Evolutionary conservation across 92 coral and sea anemone species (phyloP).

Genomic region (Palythoa heliodiscus): DNA sequence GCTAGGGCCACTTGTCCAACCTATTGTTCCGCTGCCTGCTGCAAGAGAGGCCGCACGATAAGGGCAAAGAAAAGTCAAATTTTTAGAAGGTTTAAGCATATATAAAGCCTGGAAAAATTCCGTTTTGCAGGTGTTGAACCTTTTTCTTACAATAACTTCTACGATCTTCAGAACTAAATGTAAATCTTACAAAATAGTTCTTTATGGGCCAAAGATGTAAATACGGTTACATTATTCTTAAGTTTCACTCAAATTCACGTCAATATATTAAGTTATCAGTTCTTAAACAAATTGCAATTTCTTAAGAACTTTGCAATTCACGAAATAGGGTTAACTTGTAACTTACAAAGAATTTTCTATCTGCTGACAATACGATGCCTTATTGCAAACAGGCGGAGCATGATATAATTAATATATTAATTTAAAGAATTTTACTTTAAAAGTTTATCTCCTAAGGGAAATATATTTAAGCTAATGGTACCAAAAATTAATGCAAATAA

Average conservation of each 20-base stretch:
- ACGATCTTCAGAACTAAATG: background rate
- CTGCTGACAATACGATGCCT: background rate
- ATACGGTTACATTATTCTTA: background rate
- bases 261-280: background rate
- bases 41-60: constrained; percentile 48
- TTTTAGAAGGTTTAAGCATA: constrained; percentile 20
- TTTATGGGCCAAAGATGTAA: constrained; percentile 22
- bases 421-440: background rate
- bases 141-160: background rate
- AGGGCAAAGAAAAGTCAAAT: constrained; percentile 44
- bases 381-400: background rate
- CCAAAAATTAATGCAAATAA: background rate
- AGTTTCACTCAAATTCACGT: background rate
- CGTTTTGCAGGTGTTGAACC: constrained; percentile 6
- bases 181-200: background rate
- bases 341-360: too few relatives aligned
- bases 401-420: background rate
- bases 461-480: background rate
- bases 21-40: constrained; percentile 66
- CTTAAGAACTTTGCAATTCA: background rate
- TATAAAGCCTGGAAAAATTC: background rate
- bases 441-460: background rate
- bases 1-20: constrained; percentile 59
- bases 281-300: background rate
- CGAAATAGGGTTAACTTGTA: background rate